A percentile compares a stretch with the other conserved stretches of the same genome.
phyloP scores from a whole-genome alignment of 1,140 invertebrate genomes.

The Eriosoma lanigerum region DNA sequence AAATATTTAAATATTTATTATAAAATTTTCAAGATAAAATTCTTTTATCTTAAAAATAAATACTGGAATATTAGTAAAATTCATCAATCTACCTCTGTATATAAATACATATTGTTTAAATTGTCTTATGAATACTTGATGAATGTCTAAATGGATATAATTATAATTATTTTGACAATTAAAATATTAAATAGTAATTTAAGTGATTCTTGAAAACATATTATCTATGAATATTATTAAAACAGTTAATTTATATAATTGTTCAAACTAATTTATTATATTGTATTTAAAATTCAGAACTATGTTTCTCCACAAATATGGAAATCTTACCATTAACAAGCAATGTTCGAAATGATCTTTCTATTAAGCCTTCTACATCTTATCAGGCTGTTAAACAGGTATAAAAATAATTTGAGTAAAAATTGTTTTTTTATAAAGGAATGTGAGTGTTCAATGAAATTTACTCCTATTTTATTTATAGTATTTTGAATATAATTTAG shows the following conservation, averaged over 20 bases:
- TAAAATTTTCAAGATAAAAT: too few species aligned
- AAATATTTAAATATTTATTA: background rate
- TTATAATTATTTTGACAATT: background rate
- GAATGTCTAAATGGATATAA: background rate
- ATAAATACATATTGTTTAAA: background rate
- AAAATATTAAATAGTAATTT: background rate
- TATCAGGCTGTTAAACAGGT: slow-evolving; percentile 37
- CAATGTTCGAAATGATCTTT: slow-evolving; percentile 27
- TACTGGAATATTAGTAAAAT: too few species aligned
- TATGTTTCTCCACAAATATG: slow-evolving; percentile 46
- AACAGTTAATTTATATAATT: background rate
- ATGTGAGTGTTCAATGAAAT: background rate
- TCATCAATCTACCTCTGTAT: too few species aligned
- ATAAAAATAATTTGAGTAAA: background rate
- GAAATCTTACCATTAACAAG: slow-evolving; percentile 49
- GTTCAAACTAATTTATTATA: background rate
- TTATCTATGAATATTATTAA: background rate
- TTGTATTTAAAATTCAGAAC: slow-evolving; percentile 40
- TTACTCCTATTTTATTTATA: background rate
- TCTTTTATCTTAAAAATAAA: too few species aligned
- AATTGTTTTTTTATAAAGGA: slow-evolving; percentile 1
- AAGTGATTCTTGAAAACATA: background rate
- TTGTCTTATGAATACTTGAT: background rate
- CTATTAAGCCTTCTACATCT: slow-evolving; percentile 14
- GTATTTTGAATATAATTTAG: too few species aligned